phyloP scores from a whole-genome alignment of 2,113 vertebrate genomes.

The Osmerus mordax region DNA sequence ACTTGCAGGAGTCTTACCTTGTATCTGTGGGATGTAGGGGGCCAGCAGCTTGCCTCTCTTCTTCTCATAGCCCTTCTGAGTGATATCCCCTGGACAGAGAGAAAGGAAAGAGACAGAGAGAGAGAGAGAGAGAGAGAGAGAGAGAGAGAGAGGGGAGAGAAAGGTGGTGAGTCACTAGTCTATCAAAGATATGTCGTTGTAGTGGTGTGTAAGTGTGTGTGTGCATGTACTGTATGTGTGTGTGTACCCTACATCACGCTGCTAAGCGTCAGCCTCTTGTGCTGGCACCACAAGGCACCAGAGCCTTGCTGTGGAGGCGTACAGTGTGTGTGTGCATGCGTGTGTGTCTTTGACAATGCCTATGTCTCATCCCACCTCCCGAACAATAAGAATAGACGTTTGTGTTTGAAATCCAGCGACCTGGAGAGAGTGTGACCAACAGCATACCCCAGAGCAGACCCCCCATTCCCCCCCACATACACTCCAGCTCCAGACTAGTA shows the following conservation, averaged over 20 bases:
- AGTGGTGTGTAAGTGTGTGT: slow-evolving; percentile 18
- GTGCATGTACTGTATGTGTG: slow-evolving; percentile 9
- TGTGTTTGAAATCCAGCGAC: not conserved
- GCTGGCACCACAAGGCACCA: slow-evolving; percentile 59
- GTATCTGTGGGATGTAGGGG: slow-evolving; percentile 77
- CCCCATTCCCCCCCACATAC: slow-evolving; percentile 3
- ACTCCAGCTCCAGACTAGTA: not conserved
- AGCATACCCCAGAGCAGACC: not conserved
- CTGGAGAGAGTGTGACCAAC: not conserved
- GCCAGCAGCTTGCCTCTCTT: slow-evolving; percentile 79
- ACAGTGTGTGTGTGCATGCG: too few species aligned
- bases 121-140: slow-evolving; percentile 28
- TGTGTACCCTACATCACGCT: slow-evolving; percentile 25
- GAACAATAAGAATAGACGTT: not conserved
- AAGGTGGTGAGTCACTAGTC: slow-evolving; percentile 65
- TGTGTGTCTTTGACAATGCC: not conserved
- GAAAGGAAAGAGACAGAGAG: slow-evolving; percentile 43
- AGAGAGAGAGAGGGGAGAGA: slow-evolving; percentile 46
- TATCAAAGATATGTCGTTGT: slow-evolving; percentile 25
- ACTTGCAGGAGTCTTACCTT: slow-evolving; percentile 66
- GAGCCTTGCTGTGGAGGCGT: not conserved
- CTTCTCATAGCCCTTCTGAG: slow-evolving; percentile 84
- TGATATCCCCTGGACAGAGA: slow-evolving; percentile 77
- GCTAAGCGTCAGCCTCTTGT: slow-evolving; percentile 35
- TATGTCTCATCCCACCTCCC: not conserved